Percentiles rank a stretch among this genome's conserved stretches.
Conservation (phyloP, 2,113 vertebrate genomes). For the Gambusia affinis region DNA sequence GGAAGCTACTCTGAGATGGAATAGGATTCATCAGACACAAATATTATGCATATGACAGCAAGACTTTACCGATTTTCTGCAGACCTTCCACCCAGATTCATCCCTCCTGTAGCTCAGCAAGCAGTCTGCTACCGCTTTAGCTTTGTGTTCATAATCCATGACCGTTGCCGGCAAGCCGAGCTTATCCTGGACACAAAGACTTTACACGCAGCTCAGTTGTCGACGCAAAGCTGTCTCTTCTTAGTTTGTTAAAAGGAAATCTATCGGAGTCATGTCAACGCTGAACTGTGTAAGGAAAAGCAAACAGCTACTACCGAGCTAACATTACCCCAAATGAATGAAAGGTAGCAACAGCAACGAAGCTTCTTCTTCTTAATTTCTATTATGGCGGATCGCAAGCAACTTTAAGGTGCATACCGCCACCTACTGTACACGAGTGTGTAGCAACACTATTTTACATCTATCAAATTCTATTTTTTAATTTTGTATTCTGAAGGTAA, state of each 20-base stretch:
- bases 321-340: neutral
- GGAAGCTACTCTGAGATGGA: too few species aligned
- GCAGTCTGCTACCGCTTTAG: constrained; percentile 78
- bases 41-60: constrained; percentile 18
- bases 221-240: neutral
- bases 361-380: too few species aligned
- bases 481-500: too few species aligned
- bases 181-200: neutral
- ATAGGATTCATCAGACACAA: neutral
- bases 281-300: neutral
- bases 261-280: too few species aligned
- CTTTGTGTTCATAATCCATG: constrained; percentile 79
- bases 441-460: too few species aligned
- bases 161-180: neutral
- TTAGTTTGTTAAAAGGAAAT: neutral
- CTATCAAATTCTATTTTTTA: too few species aligned
- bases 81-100: constrained; percentile 84
- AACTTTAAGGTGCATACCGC: too few species aligned
- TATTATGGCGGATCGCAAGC: too few species aligned
- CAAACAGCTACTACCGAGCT: neutral
- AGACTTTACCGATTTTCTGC: constrained; percentile 80
- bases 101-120: constrained; percentile 83
- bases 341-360: neutral
- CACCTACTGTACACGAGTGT: too few species aligned
- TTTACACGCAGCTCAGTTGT: neutral